Base-by-base conservation (phyloP, 2,797 vertebrate genomes). In the Antennarius maculatus region DNA sequence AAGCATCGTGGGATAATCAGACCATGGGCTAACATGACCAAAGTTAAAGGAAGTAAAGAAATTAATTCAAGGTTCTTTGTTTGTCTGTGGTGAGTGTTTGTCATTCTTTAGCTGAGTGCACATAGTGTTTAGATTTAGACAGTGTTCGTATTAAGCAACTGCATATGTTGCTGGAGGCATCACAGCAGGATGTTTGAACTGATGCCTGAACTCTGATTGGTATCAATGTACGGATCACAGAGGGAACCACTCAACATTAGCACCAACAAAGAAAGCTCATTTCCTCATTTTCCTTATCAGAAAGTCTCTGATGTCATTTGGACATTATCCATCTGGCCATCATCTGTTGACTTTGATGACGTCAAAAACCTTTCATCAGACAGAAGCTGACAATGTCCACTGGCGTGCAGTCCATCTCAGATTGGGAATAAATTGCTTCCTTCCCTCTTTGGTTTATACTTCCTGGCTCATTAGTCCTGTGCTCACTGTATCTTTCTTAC, bases 331-430 rank as follows among this genome's bases (percentile, higher is more conserved):
- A 81, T 80, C 43, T 62, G 62, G 61, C 72, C 77, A 78, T 85
- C 69, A 82, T 80, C 76, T 80, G 80, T 61, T 86, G 51, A 84
- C 72, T 66, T 59, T 31, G 31, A 52, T 89, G 89, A 91, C 89
- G 89, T 90, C 89, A 90, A 78, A 81, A 76, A 71, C 28, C 61
- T 83, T 81, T 89, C 81, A 90, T 89, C 89, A 84, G 83, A 87
- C 85, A 27, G 61, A 72, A 76, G 80, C 72, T 83, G 80, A 81
- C 70, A 77, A 81, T 83, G 73, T 82, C 69, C 76, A 66, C 41
- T 69, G 76, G 86, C 86, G 86, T 82, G 84, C 54, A 18, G 87
- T 74, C 69, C 69, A 69, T 65, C 66, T 85, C 73, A 84, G 79
- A 74, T 76, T 60, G 51, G 78, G 59, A 55, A 84, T 77, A 83